Conservation (phyloP, 2,797 vertebrate genomes). For the Poecilia gillii region DNA sequence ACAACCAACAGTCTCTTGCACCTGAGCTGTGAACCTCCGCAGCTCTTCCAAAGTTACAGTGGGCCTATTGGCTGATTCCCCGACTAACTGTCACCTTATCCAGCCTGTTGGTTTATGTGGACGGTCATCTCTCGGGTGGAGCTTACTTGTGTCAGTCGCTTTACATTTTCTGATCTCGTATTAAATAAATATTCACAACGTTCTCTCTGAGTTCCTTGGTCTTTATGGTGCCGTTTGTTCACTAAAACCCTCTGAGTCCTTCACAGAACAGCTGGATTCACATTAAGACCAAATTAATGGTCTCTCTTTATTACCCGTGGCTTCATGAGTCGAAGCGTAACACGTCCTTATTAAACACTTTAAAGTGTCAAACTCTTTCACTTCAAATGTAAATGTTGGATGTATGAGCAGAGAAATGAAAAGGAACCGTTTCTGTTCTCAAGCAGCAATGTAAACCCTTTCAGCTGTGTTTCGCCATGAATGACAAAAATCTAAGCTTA, state of each 20-base stretch:
- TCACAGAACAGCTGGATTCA: neutral
- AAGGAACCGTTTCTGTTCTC: neutral
- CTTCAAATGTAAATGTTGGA: neutral
- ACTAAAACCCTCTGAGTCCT: neutral
- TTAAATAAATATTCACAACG: neutral
- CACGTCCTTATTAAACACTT: neutral
- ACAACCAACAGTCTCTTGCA: neutral
- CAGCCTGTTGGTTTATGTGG: neutral
- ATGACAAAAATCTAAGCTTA: neutral
- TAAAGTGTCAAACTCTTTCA: neutral
- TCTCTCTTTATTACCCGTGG: neutral
- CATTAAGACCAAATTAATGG: neutral
- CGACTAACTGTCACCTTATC: neutral
- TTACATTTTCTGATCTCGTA: neutral
- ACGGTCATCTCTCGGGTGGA: neutral
- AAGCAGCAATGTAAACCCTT: neutral
- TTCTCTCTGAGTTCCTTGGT: neutral
- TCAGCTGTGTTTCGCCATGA: slow-evolving; percentile 3
- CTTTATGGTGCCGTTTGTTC: neutral
- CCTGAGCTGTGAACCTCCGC: neutral
- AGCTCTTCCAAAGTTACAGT: neutral
- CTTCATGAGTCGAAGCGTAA: neutral
- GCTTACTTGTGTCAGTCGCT: neutral
- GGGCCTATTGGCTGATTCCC: neutral
- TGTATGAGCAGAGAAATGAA: neutral